Evolutionary conservation across 2,113 vertebrate genomes (phyloP).

Genomic region (Pyrgilauda ruficollis): DNA sequence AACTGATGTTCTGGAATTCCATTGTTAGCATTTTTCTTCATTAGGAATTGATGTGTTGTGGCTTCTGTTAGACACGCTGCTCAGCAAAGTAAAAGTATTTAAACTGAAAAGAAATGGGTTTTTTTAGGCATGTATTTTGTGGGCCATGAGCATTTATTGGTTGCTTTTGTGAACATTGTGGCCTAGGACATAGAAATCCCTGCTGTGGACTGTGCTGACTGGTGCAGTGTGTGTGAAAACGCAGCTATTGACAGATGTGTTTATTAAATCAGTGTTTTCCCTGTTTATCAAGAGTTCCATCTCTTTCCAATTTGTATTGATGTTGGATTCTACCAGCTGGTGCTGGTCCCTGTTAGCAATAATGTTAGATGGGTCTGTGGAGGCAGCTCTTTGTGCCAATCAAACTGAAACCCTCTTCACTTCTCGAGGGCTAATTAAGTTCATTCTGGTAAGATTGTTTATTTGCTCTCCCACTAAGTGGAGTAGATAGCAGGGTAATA

Average conservation of each 20-base stretch:
- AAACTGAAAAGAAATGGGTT: background rate
- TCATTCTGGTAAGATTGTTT: background rate
- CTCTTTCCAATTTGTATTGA: background rate
- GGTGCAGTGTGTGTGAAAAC: background rate
- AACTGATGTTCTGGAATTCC: background rate
- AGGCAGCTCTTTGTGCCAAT: background rate
- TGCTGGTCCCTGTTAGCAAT: background rate
- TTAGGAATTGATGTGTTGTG: background rate
- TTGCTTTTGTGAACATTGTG: background rate
- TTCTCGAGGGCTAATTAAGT: background rate
- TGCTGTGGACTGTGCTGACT: background rate
- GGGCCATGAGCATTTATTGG: background rate
- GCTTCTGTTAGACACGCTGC: background rate
- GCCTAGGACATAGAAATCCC: background rate
- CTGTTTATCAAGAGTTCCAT: background rate
- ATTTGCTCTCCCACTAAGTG: background rate
- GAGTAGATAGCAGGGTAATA: background rate
- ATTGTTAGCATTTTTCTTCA: background rate
- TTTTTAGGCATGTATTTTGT: background rate
- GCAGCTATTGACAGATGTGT: rapidly evolving
- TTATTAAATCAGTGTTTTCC: background rate
- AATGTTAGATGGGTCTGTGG: background rate
- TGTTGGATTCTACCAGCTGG: background rate
- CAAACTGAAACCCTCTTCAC: background rate
- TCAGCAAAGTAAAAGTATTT: background rate